A percentile compares a stretch with the other conserved stretches of the same genome.
Evolutionary conservation across 2,113 vertebrate genomes (phyloP).

Genomic region (Cebus imitator): DNA sequence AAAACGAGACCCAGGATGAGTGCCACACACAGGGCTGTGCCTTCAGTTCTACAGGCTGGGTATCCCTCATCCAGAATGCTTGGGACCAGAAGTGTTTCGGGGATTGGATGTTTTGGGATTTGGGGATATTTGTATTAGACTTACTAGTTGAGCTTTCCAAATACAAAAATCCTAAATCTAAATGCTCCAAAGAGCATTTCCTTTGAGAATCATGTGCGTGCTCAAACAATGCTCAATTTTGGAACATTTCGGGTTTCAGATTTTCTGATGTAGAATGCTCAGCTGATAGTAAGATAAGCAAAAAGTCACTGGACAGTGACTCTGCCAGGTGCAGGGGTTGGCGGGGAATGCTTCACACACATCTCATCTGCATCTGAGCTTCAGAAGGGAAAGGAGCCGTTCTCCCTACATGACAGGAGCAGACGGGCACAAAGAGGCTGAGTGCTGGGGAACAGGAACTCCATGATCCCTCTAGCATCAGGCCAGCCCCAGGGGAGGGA

Average conservation of each 20-base stretch:
- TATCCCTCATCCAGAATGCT: background rate
- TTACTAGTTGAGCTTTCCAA: background rate
- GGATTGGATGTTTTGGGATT: background rate
- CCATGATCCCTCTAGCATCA: background rate
- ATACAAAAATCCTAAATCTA: background rate
- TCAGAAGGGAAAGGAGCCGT: too few relatives aligned
- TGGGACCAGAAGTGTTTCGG: background rate
- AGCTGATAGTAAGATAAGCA: background rate
- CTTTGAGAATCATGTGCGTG: background rate
- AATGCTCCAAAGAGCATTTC: background rate
- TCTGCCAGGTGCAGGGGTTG: background rate
- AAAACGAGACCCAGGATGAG: background rate
- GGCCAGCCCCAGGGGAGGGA: background rate
- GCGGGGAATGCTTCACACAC: rapidly evolving
- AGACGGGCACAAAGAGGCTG: background rate
- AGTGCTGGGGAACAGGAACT: too few relatives aligned
- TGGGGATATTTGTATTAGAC: background rate
- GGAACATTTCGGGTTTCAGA: background rate
- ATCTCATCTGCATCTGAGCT: background rate
- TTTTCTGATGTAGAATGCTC: background rate
- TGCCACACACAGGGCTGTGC: too few relatives aligned
- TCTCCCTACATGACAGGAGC: background rate
- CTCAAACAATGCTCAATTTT: background rate
- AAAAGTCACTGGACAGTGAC: background rate
- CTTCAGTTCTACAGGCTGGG: background rate